Conservation (phyloP, 2,797 vertebrate species). For the Siniperca scherzeri region DNA sequence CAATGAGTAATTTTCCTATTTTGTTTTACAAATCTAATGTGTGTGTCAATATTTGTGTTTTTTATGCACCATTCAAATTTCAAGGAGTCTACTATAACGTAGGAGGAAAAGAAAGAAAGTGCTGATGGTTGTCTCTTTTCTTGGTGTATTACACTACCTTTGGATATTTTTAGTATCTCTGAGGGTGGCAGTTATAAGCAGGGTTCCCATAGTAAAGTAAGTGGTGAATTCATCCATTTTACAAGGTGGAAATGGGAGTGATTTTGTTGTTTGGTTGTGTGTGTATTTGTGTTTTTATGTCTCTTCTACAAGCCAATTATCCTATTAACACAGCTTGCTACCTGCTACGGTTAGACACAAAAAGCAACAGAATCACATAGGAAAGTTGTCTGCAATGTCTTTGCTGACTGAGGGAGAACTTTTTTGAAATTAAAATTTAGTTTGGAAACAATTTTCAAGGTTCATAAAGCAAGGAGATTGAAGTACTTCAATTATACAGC, state of each 20-base stretch:
- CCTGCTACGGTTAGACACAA: slow-evolving; percentile 42
- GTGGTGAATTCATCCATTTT: slow-evolving; percentile 55
- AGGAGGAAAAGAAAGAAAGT: neutral
- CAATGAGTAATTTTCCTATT: neutral
- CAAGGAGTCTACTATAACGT: neutral
- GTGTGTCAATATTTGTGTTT: neutral
- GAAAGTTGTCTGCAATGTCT: slow-evolving; percentile 7
- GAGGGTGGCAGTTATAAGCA: slow-evolving; percentile 41
- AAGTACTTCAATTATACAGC: neutral
- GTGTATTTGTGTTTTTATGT: slow-evolving; percentile 46
- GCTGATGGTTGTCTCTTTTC: slow-evolving; percentile 8
- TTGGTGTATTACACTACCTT: neutral
- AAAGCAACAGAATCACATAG: slow-evolving; percentile 33
- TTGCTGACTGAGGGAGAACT: neutral
- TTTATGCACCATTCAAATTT: neutral
- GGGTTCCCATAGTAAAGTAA: slow-evolving; percentile 54
- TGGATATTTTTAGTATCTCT: slow-evolving; percentile 32
- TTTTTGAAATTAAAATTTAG: slow-evolving; percentile 27
- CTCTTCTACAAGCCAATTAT: slow-evolving; percentile 59
- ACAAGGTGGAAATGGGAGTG: slow-evolving; percentile 56
- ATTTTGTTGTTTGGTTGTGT: slow-evolving; percentile 49
- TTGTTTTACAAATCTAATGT: neutral
- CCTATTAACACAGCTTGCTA: slow-evolving; percentile 52
- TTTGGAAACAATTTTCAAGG: slow-evolving; percentile 1
- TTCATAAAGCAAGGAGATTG: slow-evolving; percentile 5